Evolutionary conservation across 1,140 invertebrate species (phyloP), one percentile per base, ranked within the genome.

Genomic region (Lysiphlebus fabarum): DNA sequence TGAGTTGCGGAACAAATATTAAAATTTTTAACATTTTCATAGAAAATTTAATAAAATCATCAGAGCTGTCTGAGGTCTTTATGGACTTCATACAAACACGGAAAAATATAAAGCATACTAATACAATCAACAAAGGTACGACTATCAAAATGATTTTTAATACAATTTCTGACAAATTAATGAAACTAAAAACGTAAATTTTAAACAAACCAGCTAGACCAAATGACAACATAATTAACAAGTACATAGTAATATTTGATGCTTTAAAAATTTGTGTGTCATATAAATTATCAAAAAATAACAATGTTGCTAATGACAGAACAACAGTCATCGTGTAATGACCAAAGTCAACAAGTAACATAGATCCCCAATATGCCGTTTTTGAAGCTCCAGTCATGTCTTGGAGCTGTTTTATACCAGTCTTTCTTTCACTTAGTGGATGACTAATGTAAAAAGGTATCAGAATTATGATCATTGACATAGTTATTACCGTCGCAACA

Each of bases 321-420:
- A 62, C 17, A 5, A 59, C 40, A 7, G 61, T 59, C 10, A 62
- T 8, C 10, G 36, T 56, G 14, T 56, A 62, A 51, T 56, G 51
- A 4, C 56, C 6, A 10, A 59, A 33, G 62, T 86, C 84, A 79
- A 83, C 85, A 5, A 79, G 49, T 53, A 83, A 81, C 5, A 76
- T 81, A 5, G 82, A 73, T 9, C 73, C 48, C 85, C 85, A 86
- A 67, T 81, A 86, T 1, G 72, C 72, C 4, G 79, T 58, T 14
- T 79, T 70, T 48, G 79, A 70, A 5, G 83, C 81, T 12, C 85
- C 85, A 61, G 83, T 82, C 59, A 87, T 84, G 70, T 82, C 78
- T 72, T 87, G 85, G 9, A 86, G 69, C 63, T 86, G 84, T 65
- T 85, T 86, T 7, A 82, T 79, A 69, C 82, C 80, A 54, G 79